Evolutionary conservation across 2,888 invertebrate species (phyloP), one percentile per base, ranked within the genome.

Genomic region (Habrosyne pyritoides): DNA sequence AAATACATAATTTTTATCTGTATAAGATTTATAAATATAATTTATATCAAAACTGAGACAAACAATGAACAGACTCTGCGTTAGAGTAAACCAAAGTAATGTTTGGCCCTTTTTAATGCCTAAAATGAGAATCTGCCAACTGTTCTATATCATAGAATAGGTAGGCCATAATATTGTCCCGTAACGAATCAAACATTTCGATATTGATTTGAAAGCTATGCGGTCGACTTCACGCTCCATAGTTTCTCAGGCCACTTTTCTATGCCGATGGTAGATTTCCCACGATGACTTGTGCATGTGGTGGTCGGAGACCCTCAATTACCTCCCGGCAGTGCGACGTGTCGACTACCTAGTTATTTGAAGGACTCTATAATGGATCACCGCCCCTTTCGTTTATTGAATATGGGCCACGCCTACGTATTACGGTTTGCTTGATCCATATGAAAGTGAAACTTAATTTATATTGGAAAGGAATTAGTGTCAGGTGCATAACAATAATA

Each of bases 231-330:
- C 64, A 59, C 66, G 68, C 67, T 59, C 56, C 56, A 51, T 52
- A 59, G 54, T 71, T 71, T 75, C 70, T 65, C 71, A 69, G 69
- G 64, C 57, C 61, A 63, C 54, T 67, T 68, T 74, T 71, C 69
- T 69, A 59, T 63, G 61, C 78, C 67, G 71, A 65, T 80, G 71
- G 68, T 56, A 54, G 54, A 61, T 68, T 80, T 82, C 81, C 77
- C 82, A 82, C 82, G 84, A 63, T 71, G 71, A 73, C 71, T 67
- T 53, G 60, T 68, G 65, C 63, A 67, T 63, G 61, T 64, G 51
- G 30, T 55, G 51, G 52, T 33, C 33, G n/a, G 36, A 59, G 26
- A 62, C 63, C 58, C 63, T 57, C 69, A 72, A 75, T 77, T 77
- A 73, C 69, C 46, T 53, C 47, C 55, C 62, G 59, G 60, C 28